Percentiles rank a stretch among this genome's conserved stretches.
phyloP scores from a whole-genome alignment of 92 coral and sea anemone genomes.

The Montipora capitata region DNA sequence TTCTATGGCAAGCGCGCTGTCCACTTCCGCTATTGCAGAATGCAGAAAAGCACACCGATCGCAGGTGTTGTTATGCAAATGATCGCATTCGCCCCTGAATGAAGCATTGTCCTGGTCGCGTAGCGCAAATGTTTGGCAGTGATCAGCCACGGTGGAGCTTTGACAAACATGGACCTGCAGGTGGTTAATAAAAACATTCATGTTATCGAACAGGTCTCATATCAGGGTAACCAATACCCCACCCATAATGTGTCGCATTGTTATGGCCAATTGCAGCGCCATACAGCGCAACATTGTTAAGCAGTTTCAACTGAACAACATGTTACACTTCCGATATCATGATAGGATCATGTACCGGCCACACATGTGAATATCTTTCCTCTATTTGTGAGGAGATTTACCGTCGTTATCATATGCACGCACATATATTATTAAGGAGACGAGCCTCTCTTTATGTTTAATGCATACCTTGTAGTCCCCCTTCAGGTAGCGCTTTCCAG shows the following conservation, averaged over 20 bases:
- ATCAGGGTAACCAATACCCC: too few relatives aligned
- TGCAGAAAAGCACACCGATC: background rate
- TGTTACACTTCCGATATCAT: too few relatives aligned
- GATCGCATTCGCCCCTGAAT: too few relatives aligned
- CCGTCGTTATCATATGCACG: background rate
- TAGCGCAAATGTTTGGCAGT: background rate
- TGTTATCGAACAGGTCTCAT: too few relatives aligned
- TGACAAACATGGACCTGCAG: background rate
- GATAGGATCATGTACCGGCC: too few relatives aligned
- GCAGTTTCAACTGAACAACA: too few relatives aligned
- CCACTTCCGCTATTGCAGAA: background rate
- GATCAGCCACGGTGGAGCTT: conserved; percentile 30
- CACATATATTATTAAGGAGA: background rate
- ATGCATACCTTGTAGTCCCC: conserved; percentile 52
- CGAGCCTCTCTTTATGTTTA: background rate
- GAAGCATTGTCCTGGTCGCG: too few relatives aligned
- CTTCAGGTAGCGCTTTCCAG: conserved; percentile 6
- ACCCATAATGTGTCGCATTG: too few relatives aligned
- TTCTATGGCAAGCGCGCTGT: background rate
- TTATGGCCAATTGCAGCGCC: too few relatives aligned
- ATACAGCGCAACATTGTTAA: too few relatives aligned
- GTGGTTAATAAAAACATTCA: background rate
- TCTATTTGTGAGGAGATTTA: background rate
- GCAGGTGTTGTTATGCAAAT: too few relatives aligned
- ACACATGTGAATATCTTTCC: background rate